Base-by-base conservation (phyloP, 2,113 vertebrate genomes). In the Condylura cristata region DNA sequence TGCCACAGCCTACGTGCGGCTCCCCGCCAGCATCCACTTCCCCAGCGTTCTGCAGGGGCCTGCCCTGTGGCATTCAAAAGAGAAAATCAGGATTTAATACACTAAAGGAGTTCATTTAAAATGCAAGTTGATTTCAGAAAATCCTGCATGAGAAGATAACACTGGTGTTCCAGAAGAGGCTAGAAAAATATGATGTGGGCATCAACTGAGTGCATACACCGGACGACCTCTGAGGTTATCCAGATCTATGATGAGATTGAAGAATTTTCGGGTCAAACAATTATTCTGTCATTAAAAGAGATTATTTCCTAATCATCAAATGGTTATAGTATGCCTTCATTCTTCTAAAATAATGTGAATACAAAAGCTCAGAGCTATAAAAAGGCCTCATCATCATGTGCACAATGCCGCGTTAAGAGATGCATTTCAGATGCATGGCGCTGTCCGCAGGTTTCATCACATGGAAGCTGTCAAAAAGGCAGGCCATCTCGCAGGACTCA, bases 341-440 rank as follows among this genome's bases (percentile, higher is more conserved):
- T 17, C 22, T 34, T 88, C 24, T 7, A 87, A 93, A 90, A 68
- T 84, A 86, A 94, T 81, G 32, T 85, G 13, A 93, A 75, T 90
- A 39, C 18, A 32, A 26, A 68, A 92, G 32, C 24, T 81, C 14
- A n/a, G 2, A 34, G 41, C n/a, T 68, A 84, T 56, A 39, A 90
- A 91, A 89, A 65, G 56, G 53, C 3, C 68, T 58, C 74, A 60
- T 60, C n/a, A 65, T 3, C 48, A 22, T 28, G 63, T 24, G 79
- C 78, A 75, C 5, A 86, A 78, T 44, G 8, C 68, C 79, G 37
- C 26, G 70, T 44, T 83, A 90, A 83, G 14, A 61, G 71, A 34
- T 39, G 5, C 11, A 56, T 18, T 86, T 3, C n/a, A 78, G 16
- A 65, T 46, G 41, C 8, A 66, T 0, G 34, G 78, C 10, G 2